Conservation (phyloP, 2,797 vertebrate genomes). For the Amniataba percoides region DNA sequence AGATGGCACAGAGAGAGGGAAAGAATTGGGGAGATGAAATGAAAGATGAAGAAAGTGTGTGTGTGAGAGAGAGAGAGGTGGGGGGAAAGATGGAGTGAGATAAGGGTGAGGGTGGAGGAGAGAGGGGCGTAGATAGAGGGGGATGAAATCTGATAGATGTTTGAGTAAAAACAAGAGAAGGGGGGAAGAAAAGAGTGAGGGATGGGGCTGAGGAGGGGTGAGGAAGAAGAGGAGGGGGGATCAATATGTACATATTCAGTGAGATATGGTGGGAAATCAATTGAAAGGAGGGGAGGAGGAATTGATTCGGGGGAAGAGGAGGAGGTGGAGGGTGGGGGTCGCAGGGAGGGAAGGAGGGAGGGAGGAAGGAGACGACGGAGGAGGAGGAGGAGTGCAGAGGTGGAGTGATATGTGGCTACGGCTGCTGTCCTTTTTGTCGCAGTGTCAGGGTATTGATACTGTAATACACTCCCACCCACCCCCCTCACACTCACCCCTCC, state of each 20-base stretch:
- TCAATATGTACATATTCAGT: constrained; percentile 86
- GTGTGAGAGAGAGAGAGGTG: constrained; percentile 49
- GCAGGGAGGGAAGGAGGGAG: constrained; percentile 20
- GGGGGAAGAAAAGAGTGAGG: constrained; percentile 68
- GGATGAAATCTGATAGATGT: constrained; percentile 81
- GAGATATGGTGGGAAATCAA: constrained; percentile 83
- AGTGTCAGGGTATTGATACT: constrained; percentile 90
- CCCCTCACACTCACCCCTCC: background rate
- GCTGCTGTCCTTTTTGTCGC: constrained; percentile 89
- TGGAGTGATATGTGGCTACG: constrained; percentile 86
- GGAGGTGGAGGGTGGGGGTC: constrained; percentile 18
- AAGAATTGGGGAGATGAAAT: constrained; percentile 78
- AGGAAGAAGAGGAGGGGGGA: constrained; percentile 56
- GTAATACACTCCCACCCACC: constrained; percentile 79
- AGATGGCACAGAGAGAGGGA: constrained; percentile 73
- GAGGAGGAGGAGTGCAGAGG: constrained; percentile 78
- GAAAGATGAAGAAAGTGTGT: constrained; percentile 78
- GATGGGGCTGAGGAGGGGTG: constrained; percentile 43
- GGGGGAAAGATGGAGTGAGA: constrained; percentile 58
- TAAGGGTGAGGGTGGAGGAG: constrained; percentile 50
- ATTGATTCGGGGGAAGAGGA: constrained; percentile 72
- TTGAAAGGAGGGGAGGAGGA: constrained; percentile 71
- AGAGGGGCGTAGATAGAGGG: constrained; percentile 42
- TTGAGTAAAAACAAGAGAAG: constrained; percentile 73
- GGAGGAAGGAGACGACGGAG: constrained; percentile 34